These are phyloP conservation scores for Poeciliopsis paucimaculata DNA, from an alignment of 2,797 vertebrate species.

Conservation along the genomic window DNA sequence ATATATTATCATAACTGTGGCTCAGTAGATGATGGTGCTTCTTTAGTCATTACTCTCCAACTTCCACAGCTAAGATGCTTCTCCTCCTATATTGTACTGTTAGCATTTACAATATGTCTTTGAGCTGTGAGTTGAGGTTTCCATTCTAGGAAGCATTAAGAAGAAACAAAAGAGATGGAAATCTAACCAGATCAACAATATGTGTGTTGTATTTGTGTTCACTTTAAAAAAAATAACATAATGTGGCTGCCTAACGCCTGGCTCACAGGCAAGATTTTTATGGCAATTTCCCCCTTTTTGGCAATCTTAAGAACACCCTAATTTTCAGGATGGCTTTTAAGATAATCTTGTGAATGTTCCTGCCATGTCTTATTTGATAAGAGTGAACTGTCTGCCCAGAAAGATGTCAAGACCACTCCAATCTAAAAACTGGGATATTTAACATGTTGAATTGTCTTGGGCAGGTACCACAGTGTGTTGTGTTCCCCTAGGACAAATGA, in stretches of 20 bases:
- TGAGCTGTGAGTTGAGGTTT: neutral
- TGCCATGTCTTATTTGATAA: too few species aligned
- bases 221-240: neutral
- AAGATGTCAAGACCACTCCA: too few species aligned
- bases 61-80: neutral
- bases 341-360: too few species aligned
- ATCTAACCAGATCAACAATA: neutral
- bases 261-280: too few species aligned
- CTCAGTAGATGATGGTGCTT: neutral
- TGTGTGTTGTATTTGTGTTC: neutral
- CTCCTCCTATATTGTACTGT: neutral
- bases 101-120: neutral
- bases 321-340: too few species aligned
- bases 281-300: too few species aligned
- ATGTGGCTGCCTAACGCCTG: neutral
- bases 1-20: neutral
- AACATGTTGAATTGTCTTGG: too few species aligned
- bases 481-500: too few species aligned
- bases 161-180: neutral
- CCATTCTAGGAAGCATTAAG: neutral
- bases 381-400: too few species aligned
- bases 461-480: too few species aligned
- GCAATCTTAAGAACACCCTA: too few species aligned
- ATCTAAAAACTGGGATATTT: too few species aligned
- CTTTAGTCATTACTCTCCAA: neutral